These are phyloP conservation scores for Hyphantria cunea DNA, from an alignment of 1,140 invertebrate species.

Conservation along the genomic window DNA sequence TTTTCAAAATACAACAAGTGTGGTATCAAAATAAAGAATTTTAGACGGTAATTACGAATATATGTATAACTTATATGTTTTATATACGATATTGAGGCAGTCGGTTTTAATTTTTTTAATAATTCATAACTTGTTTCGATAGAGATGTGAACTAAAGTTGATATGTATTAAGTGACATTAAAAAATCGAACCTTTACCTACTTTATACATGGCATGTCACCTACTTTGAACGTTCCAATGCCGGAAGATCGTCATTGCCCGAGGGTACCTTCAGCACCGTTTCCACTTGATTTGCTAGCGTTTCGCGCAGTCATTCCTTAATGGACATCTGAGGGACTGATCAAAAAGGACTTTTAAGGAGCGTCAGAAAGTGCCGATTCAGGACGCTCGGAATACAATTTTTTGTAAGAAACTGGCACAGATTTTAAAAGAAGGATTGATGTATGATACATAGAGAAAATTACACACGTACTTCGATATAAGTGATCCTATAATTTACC, in stretches of 20 bases:
- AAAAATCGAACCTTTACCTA: background rate
- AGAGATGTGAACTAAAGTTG: no score
- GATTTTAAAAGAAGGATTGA: conserved; percentile 1
- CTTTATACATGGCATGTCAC: conserved; percentile 14
- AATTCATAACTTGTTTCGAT: no score
- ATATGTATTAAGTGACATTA: background rate
- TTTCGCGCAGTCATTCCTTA: conserved; percentile 27
- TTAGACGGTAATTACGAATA: no score
- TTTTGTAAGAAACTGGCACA: conserved; percentile 14
- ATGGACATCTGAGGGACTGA: conserved; percentile 22
- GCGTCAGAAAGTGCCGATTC: conserved; percentile 12
- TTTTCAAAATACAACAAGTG: no score
- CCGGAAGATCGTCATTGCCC: conserved; percentile 10
- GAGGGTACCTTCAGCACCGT: conserved; percentile 1
- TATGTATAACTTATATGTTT: no score
- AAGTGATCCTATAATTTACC: no score
- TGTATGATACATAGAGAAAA: no score
- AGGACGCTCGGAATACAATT: background rate
- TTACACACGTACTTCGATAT: no score
- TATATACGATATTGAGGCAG: no score
- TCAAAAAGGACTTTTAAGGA: conserved; percentile 6
- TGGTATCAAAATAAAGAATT: no score
- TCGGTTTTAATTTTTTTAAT: no score
- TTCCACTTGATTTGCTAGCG: conserved; percentile 28
- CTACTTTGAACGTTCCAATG: conserved; percentile 8